Evolutionary conservation across 2,113 vertebrate species (phyloP).

Genomic region (Arothron firmamentum): DNA sequence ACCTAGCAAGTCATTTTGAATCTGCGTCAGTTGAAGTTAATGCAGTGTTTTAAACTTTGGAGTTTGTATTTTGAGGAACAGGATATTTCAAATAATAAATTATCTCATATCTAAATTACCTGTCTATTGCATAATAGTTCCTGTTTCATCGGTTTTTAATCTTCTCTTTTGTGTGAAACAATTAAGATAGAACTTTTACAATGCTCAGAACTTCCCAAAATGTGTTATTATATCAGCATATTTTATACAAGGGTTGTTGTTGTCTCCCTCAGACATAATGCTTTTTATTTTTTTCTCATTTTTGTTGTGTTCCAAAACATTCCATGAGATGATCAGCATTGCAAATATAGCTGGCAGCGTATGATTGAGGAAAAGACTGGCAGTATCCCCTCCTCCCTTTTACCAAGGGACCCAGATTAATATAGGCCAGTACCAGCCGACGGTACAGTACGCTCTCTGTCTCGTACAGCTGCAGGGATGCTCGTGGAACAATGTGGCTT

Average conservation of each 20-base stretch:
- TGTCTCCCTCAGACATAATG: background rate
- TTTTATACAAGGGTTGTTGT: no score
- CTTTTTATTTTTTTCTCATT: no score
- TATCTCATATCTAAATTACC: background rate
- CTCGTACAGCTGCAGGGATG: constrained; percentile 59
- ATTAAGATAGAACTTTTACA: background rate
- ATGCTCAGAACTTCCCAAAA: background rate
- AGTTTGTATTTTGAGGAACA: background rate
- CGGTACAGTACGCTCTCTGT: constrained; percentile 63
- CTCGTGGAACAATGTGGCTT: constrained; percentile 65
- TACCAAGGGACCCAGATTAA: constrained; percentile 50
- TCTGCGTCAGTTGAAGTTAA: background rate
- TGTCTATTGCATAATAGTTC: background rate
- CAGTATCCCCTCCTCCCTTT: constrained; percentile 33
- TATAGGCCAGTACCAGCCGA: constrained; percentile 70
- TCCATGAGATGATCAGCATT: background rate
- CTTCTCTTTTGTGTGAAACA: background rate
- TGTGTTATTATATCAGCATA: background rate
- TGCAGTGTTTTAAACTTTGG: background rate
- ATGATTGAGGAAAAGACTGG: constrained; percentile 48
- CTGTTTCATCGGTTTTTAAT: background rate
- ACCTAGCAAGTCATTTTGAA: constrained; percentile 4
- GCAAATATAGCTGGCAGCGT: background rate
- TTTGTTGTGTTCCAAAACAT: no score
- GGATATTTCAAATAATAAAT: constrained; percentile 9